Conservation (phyloP, 2,797 vertebrate species). For the Epinephelus awoara region DNA sequence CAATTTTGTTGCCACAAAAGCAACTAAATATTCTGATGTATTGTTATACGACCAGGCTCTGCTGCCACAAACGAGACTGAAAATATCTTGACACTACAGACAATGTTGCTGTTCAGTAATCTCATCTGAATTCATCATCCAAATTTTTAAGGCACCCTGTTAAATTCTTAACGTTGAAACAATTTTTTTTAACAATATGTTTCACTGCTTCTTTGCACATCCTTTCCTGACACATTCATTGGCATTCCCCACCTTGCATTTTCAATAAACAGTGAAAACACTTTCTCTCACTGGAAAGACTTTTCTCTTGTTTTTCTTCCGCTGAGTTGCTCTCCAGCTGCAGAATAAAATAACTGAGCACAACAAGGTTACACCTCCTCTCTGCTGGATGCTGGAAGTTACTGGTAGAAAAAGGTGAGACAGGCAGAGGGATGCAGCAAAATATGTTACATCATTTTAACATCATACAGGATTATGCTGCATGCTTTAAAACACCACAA, state of each 20-base stretch:
- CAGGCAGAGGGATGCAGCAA: background rate
- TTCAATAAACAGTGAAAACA: constrained; percentile 13
- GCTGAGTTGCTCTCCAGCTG: background rate
- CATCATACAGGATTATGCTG: constrained; percentile 4
- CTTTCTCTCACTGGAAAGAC: constrained; percentile 4
- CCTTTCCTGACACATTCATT: background rate
- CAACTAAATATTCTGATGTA: no score
- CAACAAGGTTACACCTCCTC: background rate
- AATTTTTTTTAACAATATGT: background rate
- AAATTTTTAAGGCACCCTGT: background rate
- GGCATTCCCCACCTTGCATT: background rate
- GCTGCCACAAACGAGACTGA: no score
- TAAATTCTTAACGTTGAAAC: background rate
- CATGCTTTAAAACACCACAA: no score
- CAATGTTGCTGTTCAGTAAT: no score
- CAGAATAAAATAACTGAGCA: background rate
- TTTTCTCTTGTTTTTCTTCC: background rate
- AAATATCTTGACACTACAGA: no score
- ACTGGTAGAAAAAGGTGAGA: background rate
- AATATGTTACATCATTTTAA: background rate
- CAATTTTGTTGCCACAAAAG: no score
- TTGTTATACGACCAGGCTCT: no score
- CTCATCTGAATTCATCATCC: background rate
- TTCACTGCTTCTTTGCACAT: background rate
- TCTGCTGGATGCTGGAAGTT: background rate